These are phyloP conservation scores for Edolisoma coerulescens DNA, from an alignment of 2,113 vertebrate species.

Conservation along the genomic window DNA sequence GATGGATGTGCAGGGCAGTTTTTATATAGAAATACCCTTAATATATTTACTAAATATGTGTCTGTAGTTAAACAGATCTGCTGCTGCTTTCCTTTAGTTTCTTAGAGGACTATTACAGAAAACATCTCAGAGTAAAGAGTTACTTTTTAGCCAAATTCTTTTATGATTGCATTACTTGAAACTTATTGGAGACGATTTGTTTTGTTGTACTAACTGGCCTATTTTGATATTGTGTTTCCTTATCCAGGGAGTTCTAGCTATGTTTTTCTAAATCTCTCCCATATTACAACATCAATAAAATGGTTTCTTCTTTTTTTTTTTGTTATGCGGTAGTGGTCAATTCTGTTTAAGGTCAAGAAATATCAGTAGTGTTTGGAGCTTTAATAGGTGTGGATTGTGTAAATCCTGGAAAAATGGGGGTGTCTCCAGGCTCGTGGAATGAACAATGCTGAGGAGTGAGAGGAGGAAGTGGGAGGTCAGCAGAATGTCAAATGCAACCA, in stretches of 20 bases:
- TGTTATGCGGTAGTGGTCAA: not conserved
- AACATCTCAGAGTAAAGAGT: conserved; percentile 2
- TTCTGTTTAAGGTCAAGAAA: not conserved
- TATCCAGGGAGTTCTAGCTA: not conserved
- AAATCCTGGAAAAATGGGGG: fast-evolving
- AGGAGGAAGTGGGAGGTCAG: not conserved
- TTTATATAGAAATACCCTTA: conserved; percentile 18
- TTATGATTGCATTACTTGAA: conserved; percentile 14
- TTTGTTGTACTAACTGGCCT: conserved; percentile 24
- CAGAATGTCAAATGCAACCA: not conserved
- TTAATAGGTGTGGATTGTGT: not conserved
- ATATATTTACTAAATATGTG: conserved; percentile 64
- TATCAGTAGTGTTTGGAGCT: fast-evolving
- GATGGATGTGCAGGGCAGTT: not conserved
- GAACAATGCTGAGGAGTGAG: not conserved
- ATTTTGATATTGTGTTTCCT: conserved; percentile 22
- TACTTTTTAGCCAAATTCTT: conserved; percentile 29
- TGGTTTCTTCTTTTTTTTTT: conserved; percentile 25
- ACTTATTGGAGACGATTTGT: not conserved
- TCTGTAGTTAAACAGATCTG: conserved; percentile 57
- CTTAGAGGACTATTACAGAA: conserved; percentile 1
- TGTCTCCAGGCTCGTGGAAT: not conserved
- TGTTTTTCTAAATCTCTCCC: conserved; percentile 33
- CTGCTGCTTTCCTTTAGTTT: conserved; percentile 45
- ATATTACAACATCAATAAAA: conserved; percentile 18